Conservation (phyloP, 1,140 invertebrate genomes). For the Caenorhabditis inopinata region DNA sequence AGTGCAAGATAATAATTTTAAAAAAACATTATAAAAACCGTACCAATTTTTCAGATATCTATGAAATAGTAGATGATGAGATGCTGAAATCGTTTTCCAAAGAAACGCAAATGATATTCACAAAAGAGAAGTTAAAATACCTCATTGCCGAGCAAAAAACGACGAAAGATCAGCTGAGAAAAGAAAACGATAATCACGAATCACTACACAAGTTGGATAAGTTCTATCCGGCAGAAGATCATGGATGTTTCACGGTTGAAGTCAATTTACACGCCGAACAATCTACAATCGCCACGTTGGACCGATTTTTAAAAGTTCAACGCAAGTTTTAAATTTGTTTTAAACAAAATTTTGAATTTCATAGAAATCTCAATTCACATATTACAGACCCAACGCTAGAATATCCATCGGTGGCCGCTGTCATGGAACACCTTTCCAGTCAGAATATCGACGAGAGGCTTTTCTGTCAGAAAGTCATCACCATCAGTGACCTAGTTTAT, state of each 20-base stretch:
- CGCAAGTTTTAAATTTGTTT: not conserved
- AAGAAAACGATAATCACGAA: no score
- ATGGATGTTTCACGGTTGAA: not conserved
- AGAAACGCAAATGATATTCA: not conserved
- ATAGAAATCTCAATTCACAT: no score
- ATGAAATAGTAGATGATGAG: not conserved
- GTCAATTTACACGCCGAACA: not conserved
- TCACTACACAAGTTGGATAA: not conserved
- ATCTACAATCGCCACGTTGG: not conserved
- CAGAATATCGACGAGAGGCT: not conserved
- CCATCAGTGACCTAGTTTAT: not conserved
- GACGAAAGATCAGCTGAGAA: no score
- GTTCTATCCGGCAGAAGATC: conserved; percentile 9
- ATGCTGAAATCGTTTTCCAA: not conserved
- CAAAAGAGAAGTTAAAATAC: not conserved
- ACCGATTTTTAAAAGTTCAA: not conserved
- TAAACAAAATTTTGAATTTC: no score
- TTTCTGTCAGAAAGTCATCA: not conserved
- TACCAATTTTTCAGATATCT: no score
- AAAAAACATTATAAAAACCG: no score
- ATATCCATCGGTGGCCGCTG: not conserved
- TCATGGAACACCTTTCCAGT: not conserved
- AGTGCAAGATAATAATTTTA: no score
- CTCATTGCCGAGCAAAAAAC: no score
- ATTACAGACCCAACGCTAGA: not conserved